phyloP scores from a whole-genome alignment of 2,797 vertebrate species.

The Masticophis lateralis region DNA sequence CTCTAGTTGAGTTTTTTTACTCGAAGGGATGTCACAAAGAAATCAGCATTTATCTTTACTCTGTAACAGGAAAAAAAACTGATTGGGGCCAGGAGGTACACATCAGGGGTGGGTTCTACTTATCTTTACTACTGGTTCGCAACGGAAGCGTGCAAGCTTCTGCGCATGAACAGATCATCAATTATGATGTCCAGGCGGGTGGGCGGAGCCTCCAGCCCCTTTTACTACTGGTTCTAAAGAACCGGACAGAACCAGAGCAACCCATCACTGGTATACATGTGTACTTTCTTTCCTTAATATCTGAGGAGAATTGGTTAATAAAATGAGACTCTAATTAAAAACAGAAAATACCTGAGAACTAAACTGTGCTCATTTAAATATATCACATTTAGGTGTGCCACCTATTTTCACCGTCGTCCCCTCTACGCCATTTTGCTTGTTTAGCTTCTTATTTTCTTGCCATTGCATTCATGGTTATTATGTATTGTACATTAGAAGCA shows the following conservation, averaged over 20 bases:
- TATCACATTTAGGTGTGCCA: constrained; percentile 58
- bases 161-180: too few species aligned
- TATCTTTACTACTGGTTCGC: too few species aligned
- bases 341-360: constrained; percentile 60
- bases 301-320: not conserved
- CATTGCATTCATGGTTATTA: constrained; percentile 77
- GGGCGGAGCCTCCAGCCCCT: too few species aligned
- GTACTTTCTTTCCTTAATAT: not conserved
- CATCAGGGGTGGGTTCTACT: not conserved
- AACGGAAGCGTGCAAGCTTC: too few species aligned
- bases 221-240: too few species aligned
- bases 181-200: too few species aligned
- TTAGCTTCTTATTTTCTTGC: constrained; percentile 67
- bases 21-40: not conserved
- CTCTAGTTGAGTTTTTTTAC: not conserved
- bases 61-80: not conserved
- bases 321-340: constrained; percentile 22
- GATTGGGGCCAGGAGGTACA: not conserved
- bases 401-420: constrained; percentile 64
- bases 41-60: not conserved
- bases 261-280: not conserved
- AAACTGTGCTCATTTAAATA: constrained; percentile 52
- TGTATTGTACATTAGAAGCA: constrained; percentile 82
- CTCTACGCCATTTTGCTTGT: constrained; percentile 71
- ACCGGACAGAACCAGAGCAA: too few species aligned